Evolutionary conservation across 1,140 invertebrate genomes (phyloP).

Genomic region (Tyrophagus putrescentiae): DNA sequence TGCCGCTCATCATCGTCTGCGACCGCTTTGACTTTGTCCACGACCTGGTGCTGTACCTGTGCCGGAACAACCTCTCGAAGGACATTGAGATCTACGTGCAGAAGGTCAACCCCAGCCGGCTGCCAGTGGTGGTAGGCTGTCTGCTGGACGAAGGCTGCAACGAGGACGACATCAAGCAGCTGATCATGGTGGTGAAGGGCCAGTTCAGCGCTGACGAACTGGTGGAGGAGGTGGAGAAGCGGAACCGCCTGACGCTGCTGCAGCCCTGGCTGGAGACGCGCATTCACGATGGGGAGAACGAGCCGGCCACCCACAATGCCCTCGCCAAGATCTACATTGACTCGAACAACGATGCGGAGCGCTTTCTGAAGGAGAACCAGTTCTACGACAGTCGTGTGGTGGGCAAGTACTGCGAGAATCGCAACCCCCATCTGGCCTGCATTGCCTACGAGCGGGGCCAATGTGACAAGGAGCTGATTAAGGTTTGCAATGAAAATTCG

Average conservation of each 20-base stretch:
- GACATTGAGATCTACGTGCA: slow-evolving; percentile 99
- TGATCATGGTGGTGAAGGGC: slow-evolving; percentile 89
- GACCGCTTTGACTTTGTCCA: slow-evolving; percentile 99
- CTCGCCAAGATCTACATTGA: slow-evolving; percentile 99
- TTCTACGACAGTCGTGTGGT: slow-evolving; percentile 92
- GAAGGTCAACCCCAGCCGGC: slow-evolving; percentile 92
- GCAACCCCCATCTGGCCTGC: slow-evolving; percentile 92
- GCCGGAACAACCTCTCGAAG: slow-evolving; percentile 94
- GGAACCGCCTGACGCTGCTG: slow-evolving; percentile 58
- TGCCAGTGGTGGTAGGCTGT: slow-evolving; percentile 94
- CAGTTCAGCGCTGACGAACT: slow-evolving; percentile 98
- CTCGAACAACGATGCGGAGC: slow-evolving; percentile 96
- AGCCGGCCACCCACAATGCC: slow-evolving; percentile 97
- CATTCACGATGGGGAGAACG: slow-evolving; percentile 86
- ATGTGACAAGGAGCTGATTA: slow-evolving; percentile 90
- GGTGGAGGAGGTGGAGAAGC: slow-evolving; percentile 61
- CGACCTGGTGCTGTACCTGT: slow-evolving; percentile 93
- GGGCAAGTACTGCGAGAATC: slow-evolving; percentile 98
- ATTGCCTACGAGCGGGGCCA: slow-evolving; percentile 96
- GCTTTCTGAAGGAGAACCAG: slow-evolving; percentile 85
- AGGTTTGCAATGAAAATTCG: slow-evolving; percentile 36
- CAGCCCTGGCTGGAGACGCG: slow-evolving; percentile 92
- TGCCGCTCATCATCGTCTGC: slow-evolving; percentile 97
- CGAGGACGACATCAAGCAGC: slow-evolving; percentile 97
- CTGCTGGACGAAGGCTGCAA: slow-evolving; percentile 94